Evolutionary conservation across 1,140 invertebrate genomes (phyloP).

Genomic region (Camponotus pennsylvanicus): DNA sequence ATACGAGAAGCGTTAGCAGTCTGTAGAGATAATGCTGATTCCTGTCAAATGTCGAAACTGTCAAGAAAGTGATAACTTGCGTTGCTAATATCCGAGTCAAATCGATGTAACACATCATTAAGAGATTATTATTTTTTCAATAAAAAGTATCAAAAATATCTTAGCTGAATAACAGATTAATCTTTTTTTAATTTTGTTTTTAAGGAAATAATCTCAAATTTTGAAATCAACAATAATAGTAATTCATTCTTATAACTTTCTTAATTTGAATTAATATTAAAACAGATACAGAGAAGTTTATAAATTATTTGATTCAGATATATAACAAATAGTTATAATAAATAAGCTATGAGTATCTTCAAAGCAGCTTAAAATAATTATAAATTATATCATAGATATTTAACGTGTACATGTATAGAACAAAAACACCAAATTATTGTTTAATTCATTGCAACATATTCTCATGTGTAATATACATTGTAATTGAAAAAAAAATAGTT

Average conservation of each 20-base stretch:
- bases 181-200: background rate
- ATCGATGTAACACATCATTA: background rate
- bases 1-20: background rate
- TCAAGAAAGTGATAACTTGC: conserved; percentile 3
- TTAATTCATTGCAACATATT: background rate
- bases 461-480: too few relatives aligned
- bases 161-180: background rate
- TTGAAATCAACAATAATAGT: background rate
- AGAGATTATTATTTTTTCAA: background rate
- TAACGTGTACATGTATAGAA: background rate
- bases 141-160: background rate
- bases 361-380: background rate
- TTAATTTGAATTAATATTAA: background rate
- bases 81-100: background rate
- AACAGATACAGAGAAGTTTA: background rate
- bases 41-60: background rate
- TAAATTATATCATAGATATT: background rate
- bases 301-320: background rate
- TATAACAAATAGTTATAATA: too few relatives aligned
- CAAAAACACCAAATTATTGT: background rate
- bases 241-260: background rate
- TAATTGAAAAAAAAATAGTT: background rate
- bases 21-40: background rate
- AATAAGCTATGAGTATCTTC: background rate
- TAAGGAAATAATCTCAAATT: background rate